Evolutionary conservation across 2,113 vertebrate species (phyloP), one percentile per base, ranked within the genome.

Genomic region (Nibea albiflora): DNA sequence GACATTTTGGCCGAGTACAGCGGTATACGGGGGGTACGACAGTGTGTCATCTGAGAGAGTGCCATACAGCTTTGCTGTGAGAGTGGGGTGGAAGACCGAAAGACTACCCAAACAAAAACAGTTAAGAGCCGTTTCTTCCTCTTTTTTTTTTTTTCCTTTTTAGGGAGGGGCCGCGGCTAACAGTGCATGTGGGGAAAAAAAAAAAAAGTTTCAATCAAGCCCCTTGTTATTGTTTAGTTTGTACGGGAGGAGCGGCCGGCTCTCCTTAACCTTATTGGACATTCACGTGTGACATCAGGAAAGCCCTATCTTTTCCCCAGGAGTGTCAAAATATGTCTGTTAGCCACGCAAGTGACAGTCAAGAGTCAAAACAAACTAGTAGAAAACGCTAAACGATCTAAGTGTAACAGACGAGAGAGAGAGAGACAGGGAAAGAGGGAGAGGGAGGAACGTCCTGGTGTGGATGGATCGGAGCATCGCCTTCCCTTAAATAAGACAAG

Each of bases 61-160:
- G 90, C 89, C 76, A 49, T 61, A 92, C 91, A 94, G 93, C 92
- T 93, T 92, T 4, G 91, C 93, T 92, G 93, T 76, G 81, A 83
- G 64, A 72, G 50, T 63, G 79, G 79, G 90, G 85, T 84, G 93
- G 94, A 94, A 95, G 94, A 95, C 94, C 85, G 35, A 39, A 71
- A 89, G 91, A 85, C 67, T 64, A 65, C 39, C 39, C 49, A 31
- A 91, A 77, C 74, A 70, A 85, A 84, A 78, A 90, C 88, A 83
- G 71, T 67, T 85, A 88, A 87, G 80, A 82, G 86, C 78, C 7
- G 77, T 72, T 81, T 81, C 50, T 70, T 75, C 79, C 76, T 28
- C 28, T 28, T 57, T 54, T 39, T 81, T 28, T 39, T 62, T 28
- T 78, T 39, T 42, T 20, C 2, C 3, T 68, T 83, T 79, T 87